phyloP scores from a whole-genome alignment of 2,113 vertebrate genomes.

The Jaculus jaculus region DNA sequence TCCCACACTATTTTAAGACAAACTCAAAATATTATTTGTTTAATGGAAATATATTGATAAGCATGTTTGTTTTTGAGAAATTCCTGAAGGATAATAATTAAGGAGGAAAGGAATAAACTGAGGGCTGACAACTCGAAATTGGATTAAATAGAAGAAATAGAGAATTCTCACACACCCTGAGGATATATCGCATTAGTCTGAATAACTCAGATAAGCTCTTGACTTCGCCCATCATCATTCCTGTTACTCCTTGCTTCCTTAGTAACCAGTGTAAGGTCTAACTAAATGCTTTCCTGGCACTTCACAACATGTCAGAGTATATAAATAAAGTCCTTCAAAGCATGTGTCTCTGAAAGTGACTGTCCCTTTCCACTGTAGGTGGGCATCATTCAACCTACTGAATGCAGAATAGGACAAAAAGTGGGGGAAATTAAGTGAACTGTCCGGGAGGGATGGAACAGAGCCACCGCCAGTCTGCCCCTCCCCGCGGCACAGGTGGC shows the following conservation, averaged over 20 bases:
- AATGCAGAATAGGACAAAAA: neutral
- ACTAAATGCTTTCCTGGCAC: neutral
- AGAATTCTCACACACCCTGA: neutral
- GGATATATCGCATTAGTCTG: neutral
- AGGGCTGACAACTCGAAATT: neutral
- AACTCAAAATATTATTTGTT: too few relatives aligned
- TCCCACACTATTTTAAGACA: too few relatives aligned
- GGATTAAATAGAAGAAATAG: neutral
- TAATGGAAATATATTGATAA: too few relatives aligned
- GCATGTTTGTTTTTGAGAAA: neutral
- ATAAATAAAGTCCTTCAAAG: neutral
- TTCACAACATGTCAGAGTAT: neutral
- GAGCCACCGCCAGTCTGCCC: neutral
- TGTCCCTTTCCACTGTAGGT: neutral
- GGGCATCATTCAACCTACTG: neutral
- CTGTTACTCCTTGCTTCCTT: neutral
- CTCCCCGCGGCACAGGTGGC: neutral
- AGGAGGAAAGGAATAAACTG: neutral
- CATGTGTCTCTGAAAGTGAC: neutral
- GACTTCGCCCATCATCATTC: neutral
- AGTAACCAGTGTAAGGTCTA: neutral
- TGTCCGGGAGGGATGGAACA: neutral
- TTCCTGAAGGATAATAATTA: constrained; percentile 26
- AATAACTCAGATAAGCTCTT: neutral
- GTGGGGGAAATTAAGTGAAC: neutral